These are phyloP conservation scores for Misgurnus anguillicaudatus DNA, from an alignment of 2,113 vertebrate species.

Conservation along the genomic window DNA sequence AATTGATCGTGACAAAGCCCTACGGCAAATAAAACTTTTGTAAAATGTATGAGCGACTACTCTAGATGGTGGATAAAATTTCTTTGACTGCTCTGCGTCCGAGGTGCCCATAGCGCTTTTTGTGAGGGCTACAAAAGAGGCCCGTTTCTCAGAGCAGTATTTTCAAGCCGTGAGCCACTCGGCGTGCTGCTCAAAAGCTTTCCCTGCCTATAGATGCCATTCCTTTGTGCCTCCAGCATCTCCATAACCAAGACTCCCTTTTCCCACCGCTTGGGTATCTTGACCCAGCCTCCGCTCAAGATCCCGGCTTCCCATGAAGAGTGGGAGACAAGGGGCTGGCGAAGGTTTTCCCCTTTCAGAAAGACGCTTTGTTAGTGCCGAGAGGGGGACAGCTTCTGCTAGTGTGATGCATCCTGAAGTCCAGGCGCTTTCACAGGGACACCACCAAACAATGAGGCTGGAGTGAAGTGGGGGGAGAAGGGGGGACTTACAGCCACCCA, in stretches of 20 bases:
- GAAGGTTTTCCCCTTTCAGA: constrained; percentile 83
- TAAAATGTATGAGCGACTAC: constrained; percentile 52
- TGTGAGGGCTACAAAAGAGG: constrained; percentile 57
- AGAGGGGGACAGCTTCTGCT: constrained; percentile 83
- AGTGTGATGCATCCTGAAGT: constrained; percentile 79
- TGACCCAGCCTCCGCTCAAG: constrained; percentile 79
- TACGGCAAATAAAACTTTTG: constrained; percentile 55
- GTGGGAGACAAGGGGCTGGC: constrained; percentile 80
- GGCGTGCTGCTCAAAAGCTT: constrained; percentile 56
- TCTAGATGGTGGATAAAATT: constrained; percentile 62
- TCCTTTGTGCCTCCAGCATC: constrained; percentile 61
- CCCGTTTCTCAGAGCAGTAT: constrained; percentile 60
- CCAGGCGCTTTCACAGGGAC: constrained; percentile 77
- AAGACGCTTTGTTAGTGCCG: constrained; percentile 96
- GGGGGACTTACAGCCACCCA: constrained; percentile 45
- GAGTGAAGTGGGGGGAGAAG: constrained; percentile 56
- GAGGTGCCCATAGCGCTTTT: constrained; percentile 49
- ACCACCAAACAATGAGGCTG: constrained; percentile 64
- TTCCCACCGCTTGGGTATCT: constrained; percentile 81
- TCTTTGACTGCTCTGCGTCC: constrained; percentile 59
- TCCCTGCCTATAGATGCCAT: constrained; percentile 64
- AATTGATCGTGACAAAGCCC: constrained; percentile 34
- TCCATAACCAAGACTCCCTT: constrained; percentile 56
- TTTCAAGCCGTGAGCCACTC: constrained; percentile 58
- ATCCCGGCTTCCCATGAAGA: constrained; percentile 90